Evolutionary conservation across 92 coral and sea anemone species (phyloP).

Genomic region (Parazoanthus swiftii): DNA sequence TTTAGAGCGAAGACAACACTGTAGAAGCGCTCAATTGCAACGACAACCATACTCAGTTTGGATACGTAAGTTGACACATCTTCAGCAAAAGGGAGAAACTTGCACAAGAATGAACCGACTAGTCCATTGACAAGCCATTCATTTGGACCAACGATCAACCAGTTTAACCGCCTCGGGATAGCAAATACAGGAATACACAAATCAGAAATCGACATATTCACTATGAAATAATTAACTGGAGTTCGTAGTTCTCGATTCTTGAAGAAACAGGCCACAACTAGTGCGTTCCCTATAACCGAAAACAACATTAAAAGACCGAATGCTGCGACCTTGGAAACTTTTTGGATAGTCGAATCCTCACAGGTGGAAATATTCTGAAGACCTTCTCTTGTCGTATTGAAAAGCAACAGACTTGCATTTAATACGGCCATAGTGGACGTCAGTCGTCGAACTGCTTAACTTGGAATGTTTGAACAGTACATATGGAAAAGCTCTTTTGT

Average conservation of each 20-base stretch:
- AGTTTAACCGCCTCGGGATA: conserved; percentile 31
- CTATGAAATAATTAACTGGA: conserved; percentile 39
- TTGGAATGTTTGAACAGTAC: background rate
- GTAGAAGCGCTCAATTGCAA: conserved; percentile 32
- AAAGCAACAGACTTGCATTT: background rate
- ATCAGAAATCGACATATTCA: conserved; percentile 39
- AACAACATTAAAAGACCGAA: conserved; percentile 7
- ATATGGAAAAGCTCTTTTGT: background rate
- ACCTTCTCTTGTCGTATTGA: background rate
- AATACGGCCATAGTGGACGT: conserved; percentile 9
- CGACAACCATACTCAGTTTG: conserved; percentile 27
- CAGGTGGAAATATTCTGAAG: conserved; percentile 9
- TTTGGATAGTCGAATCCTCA: conserved; percentile 4
- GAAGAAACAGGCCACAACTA: conserved; percentile 22
- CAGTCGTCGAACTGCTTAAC: background rate
- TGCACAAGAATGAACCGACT: conserved; percentile 31
- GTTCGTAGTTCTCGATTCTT: conserved; percentile 29
- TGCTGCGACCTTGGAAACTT: conserved; percentile 13
- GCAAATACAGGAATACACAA: conserved; percentile 37
- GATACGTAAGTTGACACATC: conserved; percentile 40
- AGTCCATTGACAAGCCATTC: conserved; percentile 19
- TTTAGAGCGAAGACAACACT: conserved; percentile 37
- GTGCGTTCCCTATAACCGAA: conserved; percentile 22
- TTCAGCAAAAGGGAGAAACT: conserved; percentile 32
- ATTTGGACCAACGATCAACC: conserved; percentile 33